Conservation (phyloP, 23 tunicate species). For the Phallusia fumigata region DNA sequence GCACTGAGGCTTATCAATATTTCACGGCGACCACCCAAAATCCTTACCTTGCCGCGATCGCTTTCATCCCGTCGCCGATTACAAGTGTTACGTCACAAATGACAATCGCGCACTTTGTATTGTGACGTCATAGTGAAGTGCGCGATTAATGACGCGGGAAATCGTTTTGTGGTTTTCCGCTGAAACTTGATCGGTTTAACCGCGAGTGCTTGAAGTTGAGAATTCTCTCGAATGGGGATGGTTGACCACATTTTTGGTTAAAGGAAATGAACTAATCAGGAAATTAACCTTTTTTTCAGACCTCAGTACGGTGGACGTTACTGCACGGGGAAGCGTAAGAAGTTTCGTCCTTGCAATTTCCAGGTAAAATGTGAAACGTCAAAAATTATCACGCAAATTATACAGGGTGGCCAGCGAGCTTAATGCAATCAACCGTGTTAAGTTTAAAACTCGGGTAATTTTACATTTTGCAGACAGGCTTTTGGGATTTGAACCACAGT, state of each 20-base stretch:
- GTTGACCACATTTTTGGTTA: too few species aligned
- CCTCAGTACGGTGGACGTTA: conserved; percentile 77
- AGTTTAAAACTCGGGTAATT: too few species aligned
- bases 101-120: background rate
- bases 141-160: background rate
- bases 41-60: background rate
- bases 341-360: conserved; percentile 79
- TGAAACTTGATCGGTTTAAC: background rate
- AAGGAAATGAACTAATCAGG: too few species aligned
- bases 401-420: too few species aligned
- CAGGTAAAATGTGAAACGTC: too few species aligned
- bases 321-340: conserved; percentile 87
- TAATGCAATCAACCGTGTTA: too few species aligned
- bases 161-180: conserved; percentile 6
- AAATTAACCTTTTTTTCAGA: conserved; percentile 18
- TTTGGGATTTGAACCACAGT: too few species aligned
- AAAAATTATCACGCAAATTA: too few species aligned
- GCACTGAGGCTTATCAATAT: background rate
- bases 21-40: background rate
- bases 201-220: background rate
- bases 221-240: too few species aligned
- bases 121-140: background rate
- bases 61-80: background rate
- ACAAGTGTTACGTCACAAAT: conserved; percentile 5
- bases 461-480: too few species aligned